Conservation (phyloP, 2,113 vertebrate genomes). For the Podilymbus podiceps region DNA sequence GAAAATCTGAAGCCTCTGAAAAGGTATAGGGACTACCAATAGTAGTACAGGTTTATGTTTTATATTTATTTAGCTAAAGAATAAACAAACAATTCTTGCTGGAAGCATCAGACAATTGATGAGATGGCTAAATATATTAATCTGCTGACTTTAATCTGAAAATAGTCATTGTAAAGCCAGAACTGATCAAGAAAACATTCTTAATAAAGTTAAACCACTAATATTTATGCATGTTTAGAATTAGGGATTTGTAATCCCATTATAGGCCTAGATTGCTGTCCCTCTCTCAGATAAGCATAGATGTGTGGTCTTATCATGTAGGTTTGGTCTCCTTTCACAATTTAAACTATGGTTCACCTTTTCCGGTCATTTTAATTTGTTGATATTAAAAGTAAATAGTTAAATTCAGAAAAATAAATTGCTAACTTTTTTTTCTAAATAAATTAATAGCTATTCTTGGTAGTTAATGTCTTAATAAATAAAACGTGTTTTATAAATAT, state of each 20-base stretch:
- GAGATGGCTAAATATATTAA: background rate
- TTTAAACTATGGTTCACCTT: background rate
- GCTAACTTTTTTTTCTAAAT: background rate
- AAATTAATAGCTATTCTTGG: background rate
- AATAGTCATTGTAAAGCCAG: background rate
- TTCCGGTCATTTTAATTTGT: background rate
- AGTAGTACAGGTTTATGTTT: background rate
- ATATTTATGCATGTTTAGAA: slow-evolving; percentile 40
- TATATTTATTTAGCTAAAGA: slow-evolving; percentile 15
- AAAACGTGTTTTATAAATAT: background rate
- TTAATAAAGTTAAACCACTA: slow-evolving; percentile 43
- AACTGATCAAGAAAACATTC: slow-evolving; percentile 2
- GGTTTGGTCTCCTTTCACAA: background rate
- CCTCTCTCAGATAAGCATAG: background rate
- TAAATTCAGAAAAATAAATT: background rate
- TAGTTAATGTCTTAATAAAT: background rate
- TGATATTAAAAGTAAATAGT: background rate
- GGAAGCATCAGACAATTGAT: background rate
- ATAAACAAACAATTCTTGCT: background rate
- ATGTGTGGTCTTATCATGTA: background rate
- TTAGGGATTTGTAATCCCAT: slow-evolving; percentile 15
- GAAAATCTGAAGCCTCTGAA: slow-evolving; percentile 32
- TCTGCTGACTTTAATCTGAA: slow-evolving; percentile 2
- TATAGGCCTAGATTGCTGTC: slow-evolving; percentile 17
- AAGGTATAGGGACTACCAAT: slow-evolving; percentile 1